Evolutionary conservation across 2,113 vertebrate genomes (phyloP), one percentile per base, ranked within the genome.

Genomic region (Epinephelus fuscoguttatus): DNA sequence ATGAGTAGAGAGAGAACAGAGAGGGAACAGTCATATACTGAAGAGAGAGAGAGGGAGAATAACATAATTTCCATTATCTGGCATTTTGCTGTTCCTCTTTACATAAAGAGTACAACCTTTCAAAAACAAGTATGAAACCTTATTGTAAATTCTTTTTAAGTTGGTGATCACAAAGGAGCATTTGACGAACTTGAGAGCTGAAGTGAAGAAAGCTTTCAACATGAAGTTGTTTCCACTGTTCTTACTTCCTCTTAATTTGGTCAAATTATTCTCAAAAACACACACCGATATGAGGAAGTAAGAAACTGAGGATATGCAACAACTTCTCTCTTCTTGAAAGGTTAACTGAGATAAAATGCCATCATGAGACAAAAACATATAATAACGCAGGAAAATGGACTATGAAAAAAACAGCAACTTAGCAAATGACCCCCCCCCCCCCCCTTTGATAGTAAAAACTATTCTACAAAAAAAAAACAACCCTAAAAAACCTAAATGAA

Each of bases 241-340:
- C 8, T 62, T 40, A 72, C 53, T 79, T 91, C 78, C 70, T 77
- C 52, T 53, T 25, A n/a, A 21, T 14, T 47, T 77, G 23, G 56
- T 55, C 15, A 45, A 62, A 55, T 53, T 3, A 40, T 6, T 57
- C 52, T 49, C 15, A 56, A 50, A 67, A 13, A 60, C 56, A 57
- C 1, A 64, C 1, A 64, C 7, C 33, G 1, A 42, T 18, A 59
- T n/a, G 73, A 88, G 78, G 81, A 86, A 88, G 69, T 59, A 53
- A 73, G 49, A 86, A 70, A 67, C 19, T 78, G 21, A 84, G 42
- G 25, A 5, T 42, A 62, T 4, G 42, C n/a, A 69, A 37, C n/a
- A 75, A 23, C 33, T 5, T 72, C 61, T 75, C 10, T 45, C 21
- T 17, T 15, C 3, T 66, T 40, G 10, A 6, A 27, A 67, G 64